A percentile compares a stretch with the other conserved stretches of the same genome.
Evolutionary conservation across 2,888 invertebrate genomes (phyloP).

Genomic region (Parnassius apollo): DNA sequence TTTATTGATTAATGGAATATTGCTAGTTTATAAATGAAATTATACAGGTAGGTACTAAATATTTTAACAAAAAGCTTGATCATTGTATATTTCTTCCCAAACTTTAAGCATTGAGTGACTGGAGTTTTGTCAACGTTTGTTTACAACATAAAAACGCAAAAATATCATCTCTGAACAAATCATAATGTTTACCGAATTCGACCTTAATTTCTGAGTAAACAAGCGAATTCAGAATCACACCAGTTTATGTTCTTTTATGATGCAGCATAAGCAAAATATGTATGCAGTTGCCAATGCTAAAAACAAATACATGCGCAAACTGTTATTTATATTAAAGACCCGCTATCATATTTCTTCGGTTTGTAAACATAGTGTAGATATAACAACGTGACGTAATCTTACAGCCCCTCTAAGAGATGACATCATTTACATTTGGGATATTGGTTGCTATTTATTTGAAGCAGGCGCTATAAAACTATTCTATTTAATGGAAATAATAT

Average conservation of each 20-base stretch:
- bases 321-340: slow-evolving; percentile 41
- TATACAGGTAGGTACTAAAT: too few species aligned
- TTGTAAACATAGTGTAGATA: slow-evolving; percentile 37
- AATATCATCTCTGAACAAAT: too few species aligned
- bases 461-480: slow-evolving; percentile 33
- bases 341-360: slow-evolving; percentile 60
- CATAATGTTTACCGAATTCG: slow-evolving; percentile 16
- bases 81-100: too few species aligned
- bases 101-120: too few species aligned
- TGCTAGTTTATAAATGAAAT: too few species aligned
- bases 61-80: too few species aligned
- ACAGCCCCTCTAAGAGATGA: slow-evolving; percentile 60
- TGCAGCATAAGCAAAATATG: slow-evolving; percentile 7
- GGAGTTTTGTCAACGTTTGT: too few species aligned
- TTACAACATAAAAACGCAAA: too few species aligned
- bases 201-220: slow-evolving; percentile 28
- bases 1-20: too few species aligned
- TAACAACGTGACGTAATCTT: slow-evolving; percentile 53
- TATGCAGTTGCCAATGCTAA: slow-evolving; percentile 20
- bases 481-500: too few species aligned
- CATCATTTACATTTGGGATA: slow-evolving; percentile 47
- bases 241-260: not conserved
- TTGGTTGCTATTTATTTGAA: slow-evolving; percentile 32
- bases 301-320: slow-evolving; percentile 11
- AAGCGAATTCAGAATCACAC: not conserved